phyloP scores from a whole-genome alignment of 2,797 vertebrate genomes.

The Falco concolor region DNA sequence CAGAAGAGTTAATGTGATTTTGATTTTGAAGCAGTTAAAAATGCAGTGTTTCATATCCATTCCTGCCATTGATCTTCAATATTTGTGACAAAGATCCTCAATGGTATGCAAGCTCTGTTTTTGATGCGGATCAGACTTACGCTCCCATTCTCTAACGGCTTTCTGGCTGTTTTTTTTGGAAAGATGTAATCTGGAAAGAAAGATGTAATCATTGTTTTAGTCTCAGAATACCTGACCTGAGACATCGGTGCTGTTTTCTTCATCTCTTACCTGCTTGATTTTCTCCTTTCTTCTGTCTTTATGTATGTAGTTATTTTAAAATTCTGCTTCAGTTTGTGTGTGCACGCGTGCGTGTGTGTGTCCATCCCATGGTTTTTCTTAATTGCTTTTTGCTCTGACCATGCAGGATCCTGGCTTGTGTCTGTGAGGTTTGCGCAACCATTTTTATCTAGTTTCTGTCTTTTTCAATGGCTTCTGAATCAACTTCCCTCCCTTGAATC shows the following conservation, averaged over 20 bases:
- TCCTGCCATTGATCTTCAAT: not conserved
- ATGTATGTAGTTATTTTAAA: not conserved
- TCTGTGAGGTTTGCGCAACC: not conserved
- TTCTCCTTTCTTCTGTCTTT: not conserved
- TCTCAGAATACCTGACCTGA: not conserved
- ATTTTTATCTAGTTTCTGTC: slow-evolving; percentile 24
- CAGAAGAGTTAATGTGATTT: not conserved
- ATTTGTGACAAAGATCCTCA: not conserved
- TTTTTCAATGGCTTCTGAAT: slow-evolving; percentile 15
- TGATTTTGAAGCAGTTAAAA: not conserved
- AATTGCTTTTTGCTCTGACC: slow-evolving; percentile 2
- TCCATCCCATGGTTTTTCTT: not conserved
- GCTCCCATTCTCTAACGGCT: not conserved
- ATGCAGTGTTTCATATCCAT: not conserved
- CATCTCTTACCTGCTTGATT: not conserved
- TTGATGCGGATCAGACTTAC: not conserved
- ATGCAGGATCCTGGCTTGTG: not conserved
- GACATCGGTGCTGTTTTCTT: not conserved
- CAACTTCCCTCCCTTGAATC: slow-evolving; percentile 38
- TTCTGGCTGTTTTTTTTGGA: not conserved
- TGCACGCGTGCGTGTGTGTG: not conserved
- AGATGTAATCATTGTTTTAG: not conserved
- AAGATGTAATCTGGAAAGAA: not conserved
- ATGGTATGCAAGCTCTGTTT: not conserved
- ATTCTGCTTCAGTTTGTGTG: not conserved